These are phyloP conservation scores for Mustela nigripes DNA, from an alignment of 2,113 vertebrate genomes.

Conservation along the genomic window DNA sequence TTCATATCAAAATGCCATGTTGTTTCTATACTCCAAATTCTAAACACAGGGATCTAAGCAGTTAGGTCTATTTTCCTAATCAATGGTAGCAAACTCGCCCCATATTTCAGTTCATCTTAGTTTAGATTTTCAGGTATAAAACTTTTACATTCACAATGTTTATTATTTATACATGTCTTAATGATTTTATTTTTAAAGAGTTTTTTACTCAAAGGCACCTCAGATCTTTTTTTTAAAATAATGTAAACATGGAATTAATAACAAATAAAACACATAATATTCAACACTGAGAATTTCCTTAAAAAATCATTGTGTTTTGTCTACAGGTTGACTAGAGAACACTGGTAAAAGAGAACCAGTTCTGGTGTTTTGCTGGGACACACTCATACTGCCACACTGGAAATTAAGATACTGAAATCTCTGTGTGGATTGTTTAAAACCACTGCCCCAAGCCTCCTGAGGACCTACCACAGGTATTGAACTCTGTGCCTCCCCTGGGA, in stretches of 20 bases:
- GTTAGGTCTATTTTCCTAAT: neutral
- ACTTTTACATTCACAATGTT: neutral
- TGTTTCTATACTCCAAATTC: neutral
- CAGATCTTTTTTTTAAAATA: neutral
- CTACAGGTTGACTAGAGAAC: neutral
- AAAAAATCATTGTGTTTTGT: neutral
- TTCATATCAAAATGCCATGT: neutral
- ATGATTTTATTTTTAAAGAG: conserved; percentile 29
- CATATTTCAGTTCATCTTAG: conserved; percentile 38
- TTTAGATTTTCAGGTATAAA: conserved; percentile 28
- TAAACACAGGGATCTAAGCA: neutral
- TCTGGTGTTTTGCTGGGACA: neutral
- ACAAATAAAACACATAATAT: neutral
- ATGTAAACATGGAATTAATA: neutral
- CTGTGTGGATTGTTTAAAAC: neutral
- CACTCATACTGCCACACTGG: too few relatives aligned
- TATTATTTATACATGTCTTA: conserved; percentile 5
- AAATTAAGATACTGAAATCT: neutral
- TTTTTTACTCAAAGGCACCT: neutral
- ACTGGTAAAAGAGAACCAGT: neutral
- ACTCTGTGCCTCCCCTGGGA: neutral
- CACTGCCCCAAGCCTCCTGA: neutral
- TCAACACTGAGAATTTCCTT: conserved; percentile 5
- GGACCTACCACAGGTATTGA: neutral
- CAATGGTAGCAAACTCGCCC: neutral